phyloP scores from a whole-genome alignment of 2,113 vertebrate species.

The Steatornis caripensis region DNA sequence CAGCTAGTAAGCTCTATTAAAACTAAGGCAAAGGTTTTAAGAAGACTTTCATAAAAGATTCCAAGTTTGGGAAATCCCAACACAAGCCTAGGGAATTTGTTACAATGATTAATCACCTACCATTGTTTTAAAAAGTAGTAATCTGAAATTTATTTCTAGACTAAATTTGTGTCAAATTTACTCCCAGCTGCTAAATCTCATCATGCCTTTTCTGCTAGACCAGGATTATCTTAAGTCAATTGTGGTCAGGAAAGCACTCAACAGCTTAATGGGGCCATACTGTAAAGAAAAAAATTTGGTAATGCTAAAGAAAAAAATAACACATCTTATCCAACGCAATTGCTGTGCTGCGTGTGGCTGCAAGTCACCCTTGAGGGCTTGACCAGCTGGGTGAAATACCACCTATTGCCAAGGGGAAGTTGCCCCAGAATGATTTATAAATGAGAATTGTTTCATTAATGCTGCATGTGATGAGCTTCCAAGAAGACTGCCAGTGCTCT shows the following conservation, averaged over 20 bases:
- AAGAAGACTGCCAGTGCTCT: background rate
- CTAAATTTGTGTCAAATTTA: conserved; percentile 38
- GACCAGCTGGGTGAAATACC: background rate
- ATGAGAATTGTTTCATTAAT: background rate
- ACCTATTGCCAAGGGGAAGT: background rate
- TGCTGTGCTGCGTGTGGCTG: background rate
- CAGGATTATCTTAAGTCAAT: conserved; percentile 22
- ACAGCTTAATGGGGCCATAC: background rate
- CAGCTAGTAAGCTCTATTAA: background rate
- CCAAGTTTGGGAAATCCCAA: background rate
- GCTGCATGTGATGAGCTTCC: background rate
- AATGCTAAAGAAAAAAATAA: background rate
- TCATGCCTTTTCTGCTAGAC: conserved; percentile 18
- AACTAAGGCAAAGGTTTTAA: background rate
- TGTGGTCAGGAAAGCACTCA: conserved; percentile 45
- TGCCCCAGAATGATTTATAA: background rate
- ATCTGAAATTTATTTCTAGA: conserved; percentile 50
- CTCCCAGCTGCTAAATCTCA: conserved; percentile 37
- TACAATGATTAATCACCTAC: conserved; percentile 31
- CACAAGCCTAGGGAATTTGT: background rate
- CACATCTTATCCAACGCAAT: background rate
- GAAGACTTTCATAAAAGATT: background rate
- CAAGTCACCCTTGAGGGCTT: background rate
- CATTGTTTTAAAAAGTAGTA: conserved; percentile 3
- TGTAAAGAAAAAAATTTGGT: background rate